Evolutionary conservation across 2,888 invertebrate genomes (phyloP).

Genomic region (Stenoptilia bipunctidactyla): DNA sequence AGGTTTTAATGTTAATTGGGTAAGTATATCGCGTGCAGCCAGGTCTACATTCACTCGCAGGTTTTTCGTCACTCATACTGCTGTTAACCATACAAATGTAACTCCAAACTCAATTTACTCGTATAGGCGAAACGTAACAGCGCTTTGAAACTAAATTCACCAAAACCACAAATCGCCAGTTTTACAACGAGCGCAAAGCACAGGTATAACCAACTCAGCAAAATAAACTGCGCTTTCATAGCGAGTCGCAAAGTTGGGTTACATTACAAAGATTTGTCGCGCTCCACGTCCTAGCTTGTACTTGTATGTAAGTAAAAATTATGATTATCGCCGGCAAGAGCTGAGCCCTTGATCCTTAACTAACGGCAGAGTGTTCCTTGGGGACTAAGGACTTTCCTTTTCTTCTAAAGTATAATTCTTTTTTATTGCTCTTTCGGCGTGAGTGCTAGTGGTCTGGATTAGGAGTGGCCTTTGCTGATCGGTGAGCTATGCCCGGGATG

Average conservation of each 20-base stretch:
- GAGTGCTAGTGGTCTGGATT: constrained; percentile 57
- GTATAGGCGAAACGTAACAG: no score
- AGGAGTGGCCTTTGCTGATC: constrained; percentile 46
- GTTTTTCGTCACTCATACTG: no score
- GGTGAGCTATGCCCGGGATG: constrained; percentile 16
- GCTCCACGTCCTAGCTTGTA: constrained; percentile 28
- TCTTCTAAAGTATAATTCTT: constrained; percentile 70
- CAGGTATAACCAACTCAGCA: constrained; percentile 15
- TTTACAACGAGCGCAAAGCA: constrained; percentile 27
- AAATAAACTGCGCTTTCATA: background rate
- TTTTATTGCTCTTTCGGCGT: constrained; percentile 63
- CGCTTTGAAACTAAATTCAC: background rate
- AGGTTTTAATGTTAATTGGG: no score
- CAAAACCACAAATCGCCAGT: background rate
- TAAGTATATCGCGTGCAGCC: no score
- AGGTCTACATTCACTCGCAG: no score
- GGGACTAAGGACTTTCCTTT: constrained; percentile 62
- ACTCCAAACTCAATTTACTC: no score
- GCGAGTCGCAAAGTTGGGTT: constrained; percentile 54
- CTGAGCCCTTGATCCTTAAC: constrained; percentile 67
- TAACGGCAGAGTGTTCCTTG: constrained; percentile 44
- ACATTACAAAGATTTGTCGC: constrained; percentile 69
- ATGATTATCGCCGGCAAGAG: constrained; percentile 66
- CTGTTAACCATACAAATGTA: no score
- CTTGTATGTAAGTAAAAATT: constrained; percentile 63